Conservation (phyloP, 2,888 invertebrate genomes). For the Idaea dimidiata region DNA sequence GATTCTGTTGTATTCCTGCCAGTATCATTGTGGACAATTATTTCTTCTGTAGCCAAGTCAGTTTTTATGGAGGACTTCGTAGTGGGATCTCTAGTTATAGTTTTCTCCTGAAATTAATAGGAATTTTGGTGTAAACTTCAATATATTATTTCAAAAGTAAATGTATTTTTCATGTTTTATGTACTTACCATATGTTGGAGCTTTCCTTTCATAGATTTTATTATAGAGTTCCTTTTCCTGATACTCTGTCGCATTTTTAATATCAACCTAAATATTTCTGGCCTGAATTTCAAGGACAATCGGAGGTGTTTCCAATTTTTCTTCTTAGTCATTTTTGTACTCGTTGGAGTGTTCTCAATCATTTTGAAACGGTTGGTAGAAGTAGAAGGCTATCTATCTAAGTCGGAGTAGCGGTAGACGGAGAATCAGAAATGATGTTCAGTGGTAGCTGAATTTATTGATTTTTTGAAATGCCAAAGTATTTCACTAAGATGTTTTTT, state of each 20-base stretch:
- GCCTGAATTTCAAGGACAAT: conserved; percentile 76
- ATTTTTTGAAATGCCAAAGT: too few species aligned
- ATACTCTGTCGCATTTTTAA: conserved; percentile 79
- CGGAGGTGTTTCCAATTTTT: conserved; percentile 49
- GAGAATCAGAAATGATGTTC: too few species aligned
- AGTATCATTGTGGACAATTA: not conserved
- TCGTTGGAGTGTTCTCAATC: conserved; percentile 23
- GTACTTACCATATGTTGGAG: conserved; percentile 72
- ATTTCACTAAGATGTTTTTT: too few species aligned
- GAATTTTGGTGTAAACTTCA: not conserved
- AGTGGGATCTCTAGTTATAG: not conserved
- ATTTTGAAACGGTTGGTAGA: conserved; percentile 18
- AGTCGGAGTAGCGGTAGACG: too few species aligned
- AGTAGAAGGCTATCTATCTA: too few species aligned
- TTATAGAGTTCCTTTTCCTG: conserved; percentile 77
- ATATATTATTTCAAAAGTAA: not conserved
- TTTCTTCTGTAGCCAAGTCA: not conserved
- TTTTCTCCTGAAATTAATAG: not conserved
- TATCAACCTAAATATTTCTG: conserved; percentile 81
- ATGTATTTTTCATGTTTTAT: conserved; percentile 5
- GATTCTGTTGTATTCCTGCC: conserved; percentile 7
- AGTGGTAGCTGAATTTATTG: too few species aligned
- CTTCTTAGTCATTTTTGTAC: conserved; percentile 29
- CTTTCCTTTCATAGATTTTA: conserved; percentile 81
- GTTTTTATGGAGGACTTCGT: not conserved